phyloP scores from a whole-genome alignment of 2,113 vertebrate genomes.

The Hyperopisus bebe region DNA sequence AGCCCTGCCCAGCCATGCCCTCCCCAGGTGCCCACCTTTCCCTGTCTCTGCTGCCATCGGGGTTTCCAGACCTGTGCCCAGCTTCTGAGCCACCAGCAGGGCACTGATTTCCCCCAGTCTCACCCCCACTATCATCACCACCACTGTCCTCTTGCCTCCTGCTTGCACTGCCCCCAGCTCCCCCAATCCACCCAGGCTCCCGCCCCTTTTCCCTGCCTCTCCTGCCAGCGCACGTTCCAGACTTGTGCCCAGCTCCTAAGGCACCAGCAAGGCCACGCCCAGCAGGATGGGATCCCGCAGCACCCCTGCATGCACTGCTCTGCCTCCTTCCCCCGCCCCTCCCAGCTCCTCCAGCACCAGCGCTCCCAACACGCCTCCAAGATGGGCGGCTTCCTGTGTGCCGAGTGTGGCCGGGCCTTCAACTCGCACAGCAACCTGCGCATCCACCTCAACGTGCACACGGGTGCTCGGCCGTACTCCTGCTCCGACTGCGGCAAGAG shows the following conservation, averaged over 20 bases:
- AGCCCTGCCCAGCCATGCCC: constrained; percentile 29
- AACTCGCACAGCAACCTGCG: constrained; percentile 71
- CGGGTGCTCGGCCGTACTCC: constrained; percentile 63
- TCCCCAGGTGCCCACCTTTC: constrained; percentile 47
- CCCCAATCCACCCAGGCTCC: constrained; percentile 34
- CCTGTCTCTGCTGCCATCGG: constrained; percentile 56
- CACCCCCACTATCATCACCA: constrained; percentile 53
- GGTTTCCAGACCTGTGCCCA: constrained; percentile 48
- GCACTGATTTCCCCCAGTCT: constrained; percentile 38
- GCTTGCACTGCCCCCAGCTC: constrained; percentile 47
- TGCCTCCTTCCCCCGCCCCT: constrained; percentile 57
- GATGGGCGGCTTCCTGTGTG: constrained; percentile 57
- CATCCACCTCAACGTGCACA: constrained; percentile 70
- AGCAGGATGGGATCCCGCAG: constrained; percentile 28
- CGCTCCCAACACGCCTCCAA: constrained; percentile 57
- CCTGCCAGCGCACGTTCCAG: constrained; percentile 51
- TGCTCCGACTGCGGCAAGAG: constrained; percentile 69
- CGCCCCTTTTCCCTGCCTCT: constrained; percentile 45
- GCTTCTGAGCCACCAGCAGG: constrained; percentile 42
- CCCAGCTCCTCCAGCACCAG: constrained; percentile 68
- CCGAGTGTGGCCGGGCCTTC: constrained; percentile 64
- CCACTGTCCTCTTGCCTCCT: constrained; percentile 51
- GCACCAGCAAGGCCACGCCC: constrained; percentile 42
- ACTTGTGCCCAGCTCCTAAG: constrained; percentile 45
- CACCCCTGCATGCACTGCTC: constrained; percentile 66